Evolutionary conservation across 2,888 invertebrate species (phyloP).

Genomic region (Dendrolimus pini): DNA sequence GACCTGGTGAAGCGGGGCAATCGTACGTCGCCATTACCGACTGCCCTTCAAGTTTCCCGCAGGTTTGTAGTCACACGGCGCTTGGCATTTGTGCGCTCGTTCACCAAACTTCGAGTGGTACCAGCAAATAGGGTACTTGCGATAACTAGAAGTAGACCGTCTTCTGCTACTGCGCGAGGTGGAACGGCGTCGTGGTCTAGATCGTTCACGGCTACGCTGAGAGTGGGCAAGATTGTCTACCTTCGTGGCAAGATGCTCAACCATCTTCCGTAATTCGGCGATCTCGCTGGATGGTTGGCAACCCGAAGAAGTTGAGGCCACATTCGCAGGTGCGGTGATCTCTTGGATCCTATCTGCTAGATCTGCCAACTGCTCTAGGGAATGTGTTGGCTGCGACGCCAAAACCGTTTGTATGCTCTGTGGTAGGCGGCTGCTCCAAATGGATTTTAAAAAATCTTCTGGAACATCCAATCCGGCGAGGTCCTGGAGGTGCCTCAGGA

Average conservation of each 20-base stretch:
- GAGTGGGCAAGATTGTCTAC: slow-evolving; percentile 4
- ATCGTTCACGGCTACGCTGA: slow-evolving; percentile 1
- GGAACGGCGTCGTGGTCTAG: background rate
- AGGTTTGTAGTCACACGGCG: slow-evolving; percentile 11
- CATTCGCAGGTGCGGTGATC: slow-evolving; percentile 4
- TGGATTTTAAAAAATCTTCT: slow-evolving; percentile 8
- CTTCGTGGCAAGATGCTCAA: slow-evolving; percentile 3
- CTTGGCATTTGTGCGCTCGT: slow-evolving; percentile 9
- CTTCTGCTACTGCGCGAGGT: background rate
- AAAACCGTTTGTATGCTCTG: slow-evolving; percentile 8
- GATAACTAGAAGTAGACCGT: slow-evolving; percentile 11
- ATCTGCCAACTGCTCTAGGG: slow-evolving; percentile 10
- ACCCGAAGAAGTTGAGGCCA: background rate
- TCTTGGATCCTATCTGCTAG: slow-evolving; percentile 11
- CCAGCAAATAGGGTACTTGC: slow-evolving; percentile 14
- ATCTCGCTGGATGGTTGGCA: background rate
- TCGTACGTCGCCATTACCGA: slow-evolving; percentile 15
- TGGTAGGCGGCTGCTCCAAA: slow-evolving; percentile 6
- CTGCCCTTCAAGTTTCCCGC: slow-evolving; percentile 11
- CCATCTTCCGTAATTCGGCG: background rate
- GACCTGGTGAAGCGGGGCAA: slow-evolving; percentile 11
- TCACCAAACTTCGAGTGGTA: slow-evolving; percentile 14
- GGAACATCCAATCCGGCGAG: slow-evolving; percentile 13
- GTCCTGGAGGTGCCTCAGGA: slow-evolving; percentile 9
- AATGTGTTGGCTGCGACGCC: slow-evolving; percentile 7